Conservation (phyloP, 2,113 vertebrate genomes). For the Dicerorhinus sumatrensis region DNA sequence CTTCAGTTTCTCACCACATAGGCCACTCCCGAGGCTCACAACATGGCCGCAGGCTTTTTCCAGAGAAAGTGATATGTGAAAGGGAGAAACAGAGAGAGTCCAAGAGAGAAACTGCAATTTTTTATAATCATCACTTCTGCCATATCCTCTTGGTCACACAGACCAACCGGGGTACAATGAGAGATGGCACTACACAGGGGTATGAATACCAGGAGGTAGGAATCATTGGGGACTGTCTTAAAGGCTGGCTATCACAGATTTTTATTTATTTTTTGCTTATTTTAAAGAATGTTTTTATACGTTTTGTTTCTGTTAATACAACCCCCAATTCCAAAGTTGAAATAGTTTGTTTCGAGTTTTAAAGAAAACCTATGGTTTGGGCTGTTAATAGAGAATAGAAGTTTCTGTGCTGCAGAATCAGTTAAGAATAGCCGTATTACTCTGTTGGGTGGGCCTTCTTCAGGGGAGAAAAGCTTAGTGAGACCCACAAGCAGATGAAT, state of each 20-base stretch:
- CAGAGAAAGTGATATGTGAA: background rate
- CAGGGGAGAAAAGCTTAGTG: no score
- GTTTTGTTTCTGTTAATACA: background rate
- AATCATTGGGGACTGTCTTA: background rate
- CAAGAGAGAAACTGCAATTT: background rate
- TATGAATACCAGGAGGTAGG: no score
- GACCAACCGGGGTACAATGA: accelerated
- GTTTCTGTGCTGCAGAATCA: background rate
- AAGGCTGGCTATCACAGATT: background rate
- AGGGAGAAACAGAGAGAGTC: background rate
- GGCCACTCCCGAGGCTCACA: background rate
- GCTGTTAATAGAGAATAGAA: background rate
- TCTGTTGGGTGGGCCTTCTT: background rate
- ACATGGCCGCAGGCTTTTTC: background rate
- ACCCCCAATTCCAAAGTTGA: background rate
- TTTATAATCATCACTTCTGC: background rate
- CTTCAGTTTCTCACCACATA: background rate
- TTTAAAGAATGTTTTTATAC: background rate
- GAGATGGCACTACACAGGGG: background rate
- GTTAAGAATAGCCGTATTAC: background rate
- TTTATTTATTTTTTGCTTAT: background rate
- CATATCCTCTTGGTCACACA: background rate
- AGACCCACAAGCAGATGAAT: background rate
- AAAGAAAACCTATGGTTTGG: background rate
- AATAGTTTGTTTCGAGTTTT: background rate